Percentiles rank a stretch among this genome's conserved stretches.
These are phyloP conservation scores for Cheiracanthium punctorium DNA, from an alignment of 2,888 invertebrate species.

Conservation along the genomic window DNA sequence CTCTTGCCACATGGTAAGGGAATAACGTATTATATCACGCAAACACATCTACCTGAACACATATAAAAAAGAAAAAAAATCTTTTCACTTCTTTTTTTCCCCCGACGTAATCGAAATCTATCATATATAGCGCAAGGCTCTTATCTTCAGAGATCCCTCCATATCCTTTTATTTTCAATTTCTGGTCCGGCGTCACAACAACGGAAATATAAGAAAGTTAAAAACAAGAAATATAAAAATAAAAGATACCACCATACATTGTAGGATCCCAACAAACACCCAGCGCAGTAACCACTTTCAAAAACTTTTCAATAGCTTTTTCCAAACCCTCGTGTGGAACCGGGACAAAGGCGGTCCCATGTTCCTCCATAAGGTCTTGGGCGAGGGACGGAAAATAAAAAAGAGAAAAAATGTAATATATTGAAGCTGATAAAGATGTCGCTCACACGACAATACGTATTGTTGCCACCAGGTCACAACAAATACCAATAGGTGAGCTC, in stretches of 20 bases:
- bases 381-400: neutral
- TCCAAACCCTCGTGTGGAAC: neutral
- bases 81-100: neutral
- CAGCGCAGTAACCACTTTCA: constrained; percentile 11
- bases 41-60: no score
- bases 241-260: neutral
- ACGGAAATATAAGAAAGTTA: constrained; percentile 7
- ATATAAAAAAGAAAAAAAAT: neutral
- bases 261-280: constrained; percentile 3
- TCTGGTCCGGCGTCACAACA: neutral
- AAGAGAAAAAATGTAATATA: neutral
- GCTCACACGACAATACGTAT: constrained; percentile 13
- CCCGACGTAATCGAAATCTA: constrained; percentile 14
- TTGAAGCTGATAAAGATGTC: constrained; percentile 17
- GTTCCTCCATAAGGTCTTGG: neutral
- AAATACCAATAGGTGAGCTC: constrained; percentile 8
- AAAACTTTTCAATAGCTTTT: neutral
- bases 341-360: neutral
- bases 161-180: constrained; percentile 9
- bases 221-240: neutral
- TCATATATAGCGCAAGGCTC: neutral
- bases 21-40: no score
- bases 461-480: constrained; percentile 4
- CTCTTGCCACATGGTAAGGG: no score
- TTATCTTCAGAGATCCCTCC: neutral